Conservation (phyloP, 2,888 invertebrate species). For the Entomobrya proxima region DNA sequence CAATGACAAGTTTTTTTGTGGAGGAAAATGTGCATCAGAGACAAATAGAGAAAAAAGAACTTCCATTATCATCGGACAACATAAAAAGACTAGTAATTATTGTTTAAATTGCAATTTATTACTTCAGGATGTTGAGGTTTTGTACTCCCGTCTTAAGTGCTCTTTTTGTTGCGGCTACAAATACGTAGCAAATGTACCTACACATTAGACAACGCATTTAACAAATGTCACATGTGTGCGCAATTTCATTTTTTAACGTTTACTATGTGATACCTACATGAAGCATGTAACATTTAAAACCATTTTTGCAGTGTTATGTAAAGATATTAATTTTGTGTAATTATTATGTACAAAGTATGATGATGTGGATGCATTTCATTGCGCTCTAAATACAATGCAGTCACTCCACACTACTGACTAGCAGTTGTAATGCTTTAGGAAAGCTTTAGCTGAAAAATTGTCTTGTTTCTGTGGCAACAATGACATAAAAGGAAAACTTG, state of each 20-base stretch:
- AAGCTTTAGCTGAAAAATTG: too few relatives aligned
- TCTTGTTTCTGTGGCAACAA: too few relatives aligned
- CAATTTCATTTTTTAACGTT: too few relatives aligned
- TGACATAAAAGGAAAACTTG: too few relatives aligned
- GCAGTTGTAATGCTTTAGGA: background rate
- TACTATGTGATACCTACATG: background rate
- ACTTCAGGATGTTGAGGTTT: slow-evolving; percentile 43
- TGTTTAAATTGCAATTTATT: slow-evolving; percentile 42
- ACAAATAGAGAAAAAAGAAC: background rate
- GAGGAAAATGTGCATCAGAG: background rate
- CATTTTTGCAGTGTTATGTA: slow-evolving; percentile 8
- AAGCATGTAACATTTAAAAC: background rate
- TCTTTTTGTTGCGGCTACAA: slow-evolving; percentile 3
- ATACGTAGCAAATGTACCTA: background rate
- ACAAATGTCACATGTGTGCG: too few relatives aligned
- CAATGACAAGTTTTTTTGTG: background rate
- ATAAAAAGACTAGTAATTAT: slow-evolving; percentile 31
- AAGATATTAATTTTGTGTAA: slow-evolving; percentile 11
- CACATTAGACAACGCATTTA: too few relatives aligned
- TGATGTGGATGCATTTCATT: background rate
- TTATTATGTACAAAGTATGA: slow-evolving; percentile 26
- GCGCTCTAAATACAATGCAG: background rate
- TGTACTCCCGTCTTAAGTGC: background rate
- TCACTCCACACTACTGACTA: background rate
- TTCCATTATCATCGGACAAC: background rate